Base-by-base conservation (phyloP, 2,113 vertebrate genomes). In the Balaenoptera acutorostrata region DNA sequence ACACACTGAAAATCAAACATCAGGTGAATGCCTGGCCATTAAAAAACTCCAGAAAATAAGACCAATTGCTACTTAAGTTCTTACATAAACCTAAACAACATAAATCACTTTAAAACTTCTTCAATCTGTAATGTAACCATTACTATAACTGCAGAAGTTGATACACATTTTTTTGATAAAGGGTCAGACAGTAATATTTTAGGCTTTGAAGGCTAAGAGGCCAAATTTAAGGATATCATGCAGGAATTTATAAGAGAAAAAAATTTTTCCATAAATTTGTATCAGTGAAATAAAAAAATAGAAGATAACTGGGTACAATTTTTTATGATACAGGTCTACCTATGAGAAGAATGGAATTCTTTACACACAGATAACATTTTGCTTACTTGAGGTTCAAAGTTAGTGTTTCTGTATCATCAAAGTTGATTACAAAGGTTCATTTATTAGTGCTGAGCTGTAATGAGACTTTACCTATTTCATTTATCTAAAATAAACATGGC, bases 141-240 rank as follows among this genome's bases (percentile, higher is more conserved):
- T 49, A 86, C 15, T 88, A 5, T 31, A 55, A 33, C 0, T 77
- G n/a, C 57, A 92, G 39, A 91, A 27, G 36, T n/a, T 66, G 15
- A 52, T 44, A 14, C 29, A 74, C 17, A 36, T 29, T 49, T 88
- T 88, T 96, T 90, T 61, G 29, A 27, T 75, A 96, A 92, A 74
- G 14, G 36, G 25, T 14, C 25, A 85, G 41, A 84, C 1, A 87
- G n/a, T 82, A 89, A 91, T 96, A 93, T 44, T 94, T 77, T 41
- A 93, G 86, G 36, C 14, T 93, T 66, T 93, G 61, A 85, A 93
- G 25, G 59, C 49, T 39, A 90, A 75, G 46, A 88, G 36, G 11
- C 52, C 96, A 97, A 93, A 91, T 82, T 82, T 66, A 93, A 95
- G 25, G 27, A 75, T 64, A 96, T 44, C 69, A 69, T 36, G 3